Evolutionary conservation across 2,888 invertebrate genomes (phyloP).

Genomic region (Chironomus tentans): DNA sequence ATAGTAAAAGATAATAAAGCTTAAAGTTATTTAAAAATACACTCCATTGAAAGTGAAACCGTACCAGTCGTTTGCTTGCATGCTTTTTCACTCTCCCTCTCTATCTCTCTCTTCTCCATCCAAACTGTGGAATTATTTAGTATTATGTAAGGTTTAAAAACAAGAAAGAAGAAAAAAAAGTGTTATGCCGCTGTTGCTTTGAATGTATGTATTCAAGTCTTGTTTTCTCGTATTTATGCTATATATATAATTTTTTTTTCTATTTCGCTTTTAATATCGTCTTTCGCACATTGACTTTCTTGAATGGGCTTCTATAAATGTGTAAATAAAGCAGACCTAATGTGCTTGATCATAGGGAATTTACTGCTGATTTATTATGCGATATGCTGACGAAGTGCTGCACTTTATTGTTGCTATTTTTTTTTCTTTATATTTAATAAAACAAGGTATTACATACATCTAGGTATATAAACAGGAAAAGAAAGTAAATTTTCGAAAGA

Average conservation of each 20-base stretch:
- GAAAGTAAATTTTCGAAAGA: neutral
- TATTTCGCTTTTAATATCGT: neutral
- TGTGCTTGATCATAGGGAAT: no score
- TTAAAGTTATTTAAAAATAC: neutral
- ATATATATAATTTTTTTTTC: neutral
- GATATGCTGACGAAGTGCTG: no score
- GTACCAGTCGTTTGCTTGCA: neutral
- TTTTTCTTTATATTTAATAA: neutral
- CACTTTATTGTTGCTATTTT: neutral
- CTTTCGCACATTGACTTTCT: neutral
- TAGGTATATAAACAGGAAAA: neutral
- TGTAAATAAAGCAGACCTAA: no score
- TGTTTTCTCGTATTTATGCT: neutral
- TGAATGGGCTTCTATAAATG: no score
- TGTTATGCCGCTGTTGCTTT: neutral
- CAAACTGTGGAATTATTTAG: neutral
- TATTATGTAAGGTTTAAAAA: constrained; percentile 22
- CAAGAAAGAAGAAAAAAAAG: neutral
- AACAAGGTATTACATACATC: neutral
- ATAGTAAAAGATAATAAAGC: neutral
- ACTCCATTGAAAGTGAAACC: constrained; percentile 24
- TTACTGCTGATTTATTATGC: no score
- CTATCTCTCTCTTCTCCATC: neutral
- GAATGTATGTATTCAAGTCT: neutral
- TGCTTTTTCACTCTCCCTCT: neutral